Conservation (phyloP, 1,140 invertebrate species). For the Caenorhabditis brenneri region DNA sequence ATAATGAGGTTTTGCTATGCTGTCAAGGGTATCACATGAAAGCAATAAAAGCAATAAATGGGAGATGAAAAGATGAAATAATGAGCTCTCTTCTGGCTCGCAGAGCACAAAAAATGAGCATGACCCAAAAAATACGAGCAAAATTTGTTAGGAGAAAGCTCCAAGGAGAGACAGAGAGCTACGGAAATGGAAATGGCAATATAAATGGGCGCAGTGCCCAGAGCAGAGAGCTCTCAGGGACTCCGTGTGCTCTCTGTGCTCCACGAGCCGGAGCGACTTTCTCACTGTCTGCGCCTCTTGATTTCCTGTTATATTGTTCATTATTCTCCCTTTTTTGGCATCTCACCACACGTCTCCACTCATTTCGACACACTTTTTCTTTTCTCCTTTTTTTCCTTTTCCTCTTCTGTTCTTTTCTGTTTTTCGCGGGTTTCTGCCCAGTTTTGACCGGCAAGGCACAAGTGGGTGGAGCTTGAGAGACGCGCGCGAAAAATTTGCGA, state of each 20-base stretch:
- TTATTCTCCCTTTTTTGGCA: conserved; percentile 31
- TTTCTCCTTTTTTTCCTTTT: conserved; percentile 11
- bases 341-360: conserved; percentile 10
- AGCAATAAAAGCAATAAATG: conserved; percentile 6
- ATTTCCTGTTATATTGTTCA: neutral
- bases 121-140: conserved; percentile 7
- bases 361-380: conserved; percentile 35
- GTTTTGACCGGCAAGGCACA: neutral
- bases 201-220: conserved; percentile 25
- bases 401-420: conserved; percentile 30
- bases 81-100: conserved; percentile 15
- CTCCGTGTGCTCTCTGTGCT: conserved; percentile 29
- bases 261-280: conserved; percentile 1
- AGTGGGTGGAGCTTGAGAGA: neutral
- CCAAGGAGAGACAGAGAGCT: conserved; percentile 27
- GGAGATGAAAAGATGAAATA: conserved; percentile 28
- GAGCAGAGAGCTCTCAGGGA: conserved; percentile 30
- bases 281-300: neutral
- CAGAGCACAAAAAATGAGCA: conserved; percentile 15
- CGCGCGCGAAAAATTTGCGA: neutral
- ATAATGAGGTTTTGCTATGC: neutral
- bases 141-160: conserved; percentile 2
- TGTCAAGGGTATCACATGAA: neutral
- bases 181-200: conserved; percentile 40
- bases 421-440: neutral